phyloP scores from a whole-genome alignment of 2,888 invertebrate genomes.

The Pachliopta kotzebuea region DNA sequence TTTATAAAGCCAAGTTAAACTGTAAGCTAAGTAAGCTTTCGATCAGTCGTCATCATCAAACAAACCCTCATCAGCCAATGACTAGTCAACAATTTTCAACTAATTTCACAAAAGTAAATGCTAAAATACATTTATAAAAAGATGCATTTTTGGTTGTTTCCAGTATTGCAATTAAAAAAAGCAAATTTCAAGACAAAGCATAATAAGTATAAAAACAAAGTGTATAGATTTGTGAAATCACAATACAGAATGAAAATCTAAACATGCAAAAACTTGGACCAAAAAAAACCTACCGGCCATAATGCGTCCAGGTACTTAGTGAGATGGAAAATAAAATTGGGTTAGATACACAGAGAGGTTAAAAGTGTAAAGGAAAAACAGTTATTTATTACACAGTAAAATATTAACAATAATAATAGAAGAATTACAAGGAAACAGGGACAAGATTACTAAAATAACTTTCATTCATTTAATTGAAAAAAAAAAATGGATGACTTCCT shows the following conservation, averaged over 20 bases:
- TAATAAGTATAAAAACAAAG: no score
- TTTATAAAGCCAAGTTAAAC: no score
- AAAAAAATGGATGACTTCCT: no score
- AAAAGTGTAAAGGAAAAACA: not conserved
- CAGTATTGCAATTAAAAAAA: not conserved
- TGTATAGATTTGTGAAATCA: not conserved
- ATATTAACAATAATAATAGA: not conserved
- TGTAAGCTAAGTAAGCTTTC: no score
- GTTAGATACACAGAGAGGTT: slow-evolving; percentile 1
- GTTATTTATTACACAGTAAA: not conserved
- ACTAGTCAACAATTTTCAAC: no score
- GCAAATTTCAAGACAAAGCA: not conserved
- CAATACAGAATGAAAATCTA: slow-evolving; percentile 17
- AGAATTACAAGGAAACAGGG: no score
- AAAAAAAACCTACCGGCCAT: slow-evolving; percentile 59
- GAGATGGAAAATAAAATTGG: slow-evolving; percentile 33
- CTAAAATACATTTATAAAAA: no score
- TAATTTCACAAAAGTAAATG: no score
- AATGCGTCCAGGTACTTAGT: slow-evolving; percentile 61
- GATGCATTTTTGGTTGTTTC: not conserved
- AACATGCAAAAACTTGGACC: slow-evolving; percentile 13
- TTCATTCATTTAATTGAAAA: no score
- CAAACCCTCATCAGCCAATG: no score
- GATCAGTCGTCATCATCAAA: no score
- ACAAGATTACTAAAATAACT: no score